phyloP scores from a whole-genome alignment of 2,113 vertebrate species.

The Tragulus kanchil region DNA sequence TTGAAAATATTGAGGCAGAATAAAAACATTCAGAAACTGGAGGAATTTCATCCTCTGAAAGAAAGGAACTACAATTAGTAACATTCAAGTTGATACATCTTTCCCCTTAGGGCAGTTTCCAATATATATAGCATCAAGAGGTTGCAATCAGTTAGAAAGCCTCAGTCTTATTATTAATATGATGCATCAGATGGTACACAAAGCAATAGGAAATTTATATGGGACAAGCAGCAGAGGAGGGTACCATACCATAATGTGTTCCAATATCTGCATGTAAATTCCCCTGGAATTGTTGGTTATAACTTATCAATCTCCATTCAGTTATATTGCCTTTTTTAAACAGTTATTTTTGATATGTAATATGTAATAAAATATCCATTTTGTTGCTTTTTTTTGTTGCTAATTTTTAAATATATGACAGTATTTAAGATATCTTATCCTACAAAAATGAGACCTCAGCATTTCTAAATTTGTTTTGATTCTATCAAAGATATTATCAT shows the following conservation, averaged over 20 bases:
- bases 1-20: not conserved
- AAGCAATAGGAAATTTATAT: not conserved
- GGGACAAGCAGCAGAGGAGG: not conserved
- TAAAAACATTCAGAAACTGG: not conserved
- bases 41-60: not conserved
- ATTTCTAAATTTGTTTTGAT: conserved; percentile 12
- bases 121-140: not conserved
- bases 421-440: not conserved
- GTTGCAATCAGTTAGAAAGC: not conserved
- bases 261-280: not conserved
- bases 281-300: not conserved
- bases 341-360: not conserved
- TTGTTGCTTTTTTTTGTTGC: not conserved
- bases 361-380: not conserved
- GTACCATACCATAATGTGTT: not conserved
- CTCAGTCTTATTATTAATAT: not conserved
- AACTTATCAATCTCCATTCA: not conserved
- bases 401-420: not conserved
- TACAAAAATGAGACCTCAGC: not conserved
- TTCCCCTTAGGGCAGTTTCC: not conserved
- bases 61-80: not conserved
- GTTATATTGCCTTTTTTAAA: not conserved
- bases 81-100: not conserved
- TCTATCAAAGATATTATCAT: not conserved
- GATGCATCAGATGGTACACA: not conserved